Evolutionary conservation across 2,888 invertebrate genomes (phyloP).

Genomic region (Poecilus cupreus): DNA sequence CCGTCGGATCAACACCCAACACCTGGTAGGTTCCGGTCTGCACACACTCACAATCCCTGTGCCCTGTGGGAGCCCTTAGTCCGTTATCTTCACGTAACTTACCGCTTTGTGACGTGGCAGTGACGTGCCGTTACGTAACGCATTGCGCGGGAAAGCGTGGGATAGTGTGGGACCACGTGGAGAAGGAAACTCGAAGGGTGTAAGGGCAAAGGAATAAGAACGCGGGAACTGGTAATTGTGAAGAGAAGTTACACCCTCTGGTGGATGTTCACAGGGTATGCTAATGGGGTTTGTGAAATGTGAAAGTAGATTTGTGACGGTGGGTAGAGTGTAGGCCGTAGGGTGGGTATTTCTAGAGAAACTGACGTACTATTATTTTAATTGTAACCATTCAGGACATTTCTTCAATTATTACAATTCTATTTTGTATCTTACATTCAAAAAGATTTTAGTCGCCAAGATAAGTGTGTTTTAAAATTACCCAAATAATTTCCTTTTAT

Average conservation of each 20-base stretch:
- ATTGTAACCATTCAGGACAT: too few species aligned
- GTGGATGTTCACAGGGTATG: background rate
- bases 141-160: constrained; percentile 28
- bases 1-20: background rate
- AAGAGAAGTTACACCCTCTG: background rate
- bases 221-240: background rate
- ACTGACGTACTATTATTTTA: too few species aligned
- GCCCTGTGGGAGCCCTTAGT: constrained; percentile 14
- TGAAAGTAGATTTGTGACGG: background rate
- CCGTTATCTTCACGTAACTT: constrained; percentile 28
- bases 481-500: too few species aligned
- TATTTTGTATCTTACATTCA: too few species aligned
- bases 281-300: background rate
- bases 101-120: constrained; percentile 15
- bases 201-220: background rate
- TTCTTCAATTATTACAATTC: too few species aligned
- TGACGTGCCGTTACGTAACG: constrained; percentile 16
- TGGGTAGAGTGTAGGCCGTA: background rate
- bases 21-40: constrained; percentile 1
- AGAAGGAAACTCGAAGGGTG: background rate
- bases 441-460: too few species aligned
- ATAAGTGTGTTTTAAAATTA: too few species aligned
- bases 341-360: too few species aligned
- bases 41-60: background rate
- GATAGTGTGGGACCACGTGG: constrained; percentile 19